Evolutionary conservation across 2,113 vertebrate genomes (phyloP).

Genomic region (Rhea pennata): DNA sequence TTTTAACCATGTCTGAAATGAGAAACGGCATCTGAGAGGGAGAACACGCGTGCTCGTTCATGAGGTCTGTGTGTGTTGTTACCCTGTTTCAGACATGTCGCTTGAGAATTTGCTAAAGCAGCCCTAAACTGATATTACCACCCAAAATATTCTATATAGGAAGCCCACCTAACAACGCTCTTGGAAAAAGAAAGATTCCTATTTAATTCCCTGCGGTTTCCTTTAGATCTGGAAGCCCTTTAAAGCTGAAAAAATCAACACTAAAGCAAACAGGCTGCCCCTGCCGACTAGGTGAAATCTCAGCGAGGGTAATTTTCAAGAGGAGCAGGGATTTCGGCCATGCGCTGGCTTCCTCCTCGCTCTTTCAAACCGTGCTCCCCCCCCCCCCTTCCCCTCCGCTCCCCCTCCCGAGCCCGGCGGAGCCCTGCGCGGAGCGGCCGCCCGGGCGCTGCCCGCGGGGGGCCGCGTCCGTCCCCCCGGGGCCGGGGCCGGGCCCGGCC

Average conservation of each 20-base stretch:
- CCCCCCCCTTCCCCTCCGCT: too few relatives aligned
- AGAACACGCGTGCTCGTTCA: background rate
- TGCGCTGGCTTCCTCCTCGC: too few relatives aligned
- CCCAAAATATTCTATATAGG: background rate
- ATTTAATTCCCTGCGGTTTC: background rate
- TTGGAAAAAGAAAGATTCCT: too few relatives aligned
- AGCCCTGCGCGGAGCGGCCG: too few relatives aligned
- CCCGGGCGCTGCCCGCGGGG: background rate
- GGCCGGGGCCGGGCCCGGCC: background rate
- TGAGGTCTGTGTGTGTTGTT: background rate
- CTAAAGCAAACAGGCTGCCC: background rate
- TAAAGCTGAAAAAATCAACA: background rate
- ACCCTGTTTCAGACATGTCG: background rate
- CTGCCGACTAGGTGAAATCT: background rate
- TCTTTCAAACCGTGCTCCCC: too few relatives aligned
- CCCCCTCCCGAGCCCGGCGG: too few relatives aligned
- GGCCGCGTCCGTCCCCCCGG: too few relatives aligned
- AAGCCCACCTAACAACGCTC: background rate
- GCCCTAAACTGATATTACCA: background rate
- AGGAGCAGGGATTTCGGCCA: background rate
- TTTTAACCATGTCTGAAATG: background rate
- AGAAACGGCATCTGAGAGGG: background rate
- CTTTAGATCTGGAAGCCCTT: background rate
- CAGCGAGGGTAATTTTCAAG: background rate
- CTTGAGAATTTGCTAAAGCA: background rate